Percentiles rank a stretch among this genome's conserved stretches.
Evolutionary conservation across 2,888 invertebrate genomes (phyloP).

Genomic region (Marronus borbonicus): DNA sequence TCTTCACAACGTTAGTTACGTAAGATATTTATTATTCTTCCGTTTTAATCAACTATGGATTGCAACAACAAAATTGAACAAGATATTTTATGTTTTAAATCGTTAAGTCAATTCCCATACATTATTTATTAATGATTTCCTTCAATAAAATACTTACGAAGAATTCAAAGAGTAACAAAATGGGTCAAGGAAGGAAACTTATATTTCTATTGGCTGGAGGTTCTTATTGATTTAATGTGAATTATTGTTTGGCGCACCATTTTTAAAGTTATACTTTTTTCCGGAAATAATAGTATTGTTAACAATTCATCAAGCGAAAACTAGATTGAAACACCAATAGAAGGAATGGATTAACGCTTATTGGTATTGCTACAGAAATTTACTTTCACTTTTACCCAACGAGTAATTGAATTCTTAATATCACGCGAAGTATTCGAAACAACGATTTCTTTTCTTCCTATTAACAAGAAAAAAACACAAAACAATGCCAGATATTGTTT

Average conservation of each 20-base stretch:
- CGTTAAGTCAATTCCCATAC: not conserved
- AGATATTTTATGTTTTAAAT: too few relatives aligned
- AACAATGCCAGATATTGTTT: too few relatives aligned
- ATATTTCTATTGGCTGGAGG: constrained; percentile 1
- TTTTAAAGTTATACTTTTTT: constrained; percentile 18
- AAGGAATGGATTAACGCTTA: constrained; percentile 8
- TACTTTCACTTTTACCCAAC: not conserved
- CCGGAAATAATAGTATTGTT: constrained; percentile 1
- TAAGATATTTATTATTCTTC: too few relatives aligned
- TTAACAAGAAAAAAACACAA: too few relatives aligned
- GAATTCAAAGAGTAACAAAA: not conserved
- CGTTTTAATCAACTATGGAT: too few relatives aligned
- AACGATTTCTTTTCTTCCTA: too few relatives aligned
- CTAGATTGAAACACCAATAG: not conserved
- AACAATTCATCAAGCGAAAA: not conserved
- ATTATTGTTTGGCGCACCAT: constrained; percentile 11
- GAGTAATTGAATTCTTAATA: too few relatives aligned
- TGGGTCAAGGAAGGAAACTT: constrained; percentile 19
- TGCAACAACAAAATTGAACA: too few relatives aligned
- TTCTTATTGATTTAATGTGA: constrained; percentile 19
- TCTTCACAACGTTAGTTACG: too few relatives aligned
- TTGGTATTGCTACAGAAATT: not conserved
- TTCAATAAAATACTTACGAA: constrained; percentile 15
- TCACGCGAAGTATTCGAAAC: too few relatives aligned
- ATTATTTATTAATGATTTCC: constrained; percentile 11